These are phyloP conservation scores for Diloba caeruleocephala DNA, from an alignment of 2,888 invertebrate genomes.

Conservation along the genomic window DNA sequence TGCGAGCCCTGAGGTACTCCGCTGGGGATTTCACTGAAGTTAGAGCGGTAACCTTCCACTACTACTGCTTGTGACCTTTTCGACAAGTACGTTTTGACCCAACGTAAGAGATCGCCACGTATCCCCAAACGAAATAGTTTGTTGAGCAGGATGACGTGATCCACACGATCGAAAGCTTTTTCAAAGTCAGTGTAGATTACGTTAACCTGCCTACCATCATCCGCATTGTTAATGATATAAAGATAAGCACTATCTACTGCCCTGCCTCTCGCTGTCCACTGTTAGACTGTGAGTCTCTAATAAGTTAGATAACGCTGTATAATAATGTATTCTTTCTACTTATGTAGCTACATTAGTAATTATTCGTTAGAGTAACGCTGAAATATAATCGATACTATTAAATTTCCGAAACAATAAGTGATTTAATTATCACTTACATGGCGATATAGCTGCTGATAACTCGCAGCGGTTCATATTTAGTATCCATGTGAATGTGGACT, in stretches of 20 bases:
- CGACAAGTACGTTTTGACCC: slow-evolving; percentile 24
- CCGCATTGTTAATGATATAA: too few relatives aligned
- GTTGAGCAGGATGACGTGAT: too few relatives aligned
- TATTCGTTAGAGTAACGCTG: too few relatives aligned
- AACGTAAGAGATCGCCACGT: slow-evolving; percentile 28
- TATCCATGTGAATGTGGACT: not conserved
- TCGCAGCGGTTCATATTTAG: too few relatives aligned
- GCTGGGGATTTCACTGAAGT: not conserved
- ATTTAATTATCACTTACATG: not conserved
- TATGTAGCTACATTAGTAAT: too few relatives aligned
- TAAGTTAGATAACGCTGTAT: too few relatives aligned
- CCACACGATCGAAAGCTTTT: slow-evolving; percentile 40
- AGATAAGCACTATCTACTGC: too few relatives aligned
- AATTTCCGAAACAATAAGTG: not conserved
- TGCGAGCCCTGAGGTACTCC: not conserved
- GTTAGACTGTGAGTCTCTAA: too few relatives aligned
- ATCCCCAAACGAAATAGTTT: slow-evolving; percentile 23
- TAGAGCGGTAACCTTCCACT: slow-evolving; percentile 16
- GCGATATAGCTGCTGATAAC: too few relatives aligned
- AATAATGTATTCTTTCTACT: too few relatives aligned
- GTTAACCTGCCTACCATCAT: slow-evolving; percentile 29
- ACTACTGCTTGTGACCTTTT: slow-evolving; percentile 34
- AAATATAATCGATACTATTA: not conserved
- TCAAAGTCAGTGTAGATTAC: slow-evolving; percentile 37
- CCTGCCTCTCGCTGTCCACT: too few relatives aligned